A percentile compares a stretch with the other conserved stretches of the same genome.
phyloP scores from a whole-genome alignment of 2,797 vertebrate species.

The Halcyon leucocephala region DNA sequence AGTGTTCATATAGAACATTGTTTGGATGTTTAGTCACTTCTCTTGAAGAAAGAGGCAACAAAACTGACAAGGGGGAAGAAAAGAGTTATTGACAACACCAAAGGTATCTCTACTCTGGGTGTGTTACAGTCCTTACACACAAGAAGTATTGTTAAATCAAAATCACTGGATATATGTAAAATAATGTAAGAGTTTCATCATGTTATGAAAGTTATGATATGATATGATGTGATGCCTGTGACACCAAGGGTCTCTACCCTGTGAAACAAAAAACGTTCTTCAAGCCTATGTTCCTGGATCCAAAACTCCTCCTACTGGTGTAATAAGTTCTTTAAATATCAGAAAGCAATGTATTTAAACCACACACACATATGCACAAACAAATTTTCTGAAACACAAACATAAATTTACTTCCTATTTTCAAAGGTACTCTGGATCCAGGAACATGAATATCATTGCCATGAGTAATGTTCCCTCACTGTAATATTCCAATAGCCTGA shows the following conservation, averaged over 20 bases:
- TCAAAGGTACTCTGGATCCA: background rate
- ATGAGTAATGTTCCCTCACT: background rate
- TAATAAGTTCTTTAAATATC: background rate
- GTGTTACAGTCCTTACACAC: background rate
- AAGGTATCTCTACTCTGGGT: background rate
- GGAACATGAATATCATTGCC: background rate
- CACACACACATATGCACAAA: background rate
- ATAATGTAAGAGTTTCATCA: background rate
- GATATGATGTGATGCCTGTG: background rate
- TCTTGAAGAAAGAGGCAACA: background rate
- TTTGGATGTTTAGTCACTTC: background rate
- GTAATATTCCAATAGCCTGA: background rate
- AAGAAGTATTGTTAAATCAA: background rate
- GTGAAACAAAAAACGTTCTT: background rate
- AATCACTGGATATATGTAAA: background rate
- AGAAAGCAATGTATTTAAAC: background rate
- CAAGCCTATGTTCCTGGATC: background rate
- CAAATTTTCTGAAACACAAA: background rate
- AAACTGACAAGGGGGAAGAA: background rate
- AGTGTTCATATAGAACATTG: background rate
- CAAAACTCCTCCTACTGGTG: background rate
- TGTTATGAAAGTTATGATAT: background rate
- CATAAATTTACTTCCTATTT: background rate
- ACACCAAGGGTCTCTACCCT: background rate
- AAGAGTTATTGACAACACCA: background rate